These are phyloP conservation scores for Sipha maydis DNA, from an alignment of 2,888 invertebrate species.

Conservation along the genomic window DNA sequence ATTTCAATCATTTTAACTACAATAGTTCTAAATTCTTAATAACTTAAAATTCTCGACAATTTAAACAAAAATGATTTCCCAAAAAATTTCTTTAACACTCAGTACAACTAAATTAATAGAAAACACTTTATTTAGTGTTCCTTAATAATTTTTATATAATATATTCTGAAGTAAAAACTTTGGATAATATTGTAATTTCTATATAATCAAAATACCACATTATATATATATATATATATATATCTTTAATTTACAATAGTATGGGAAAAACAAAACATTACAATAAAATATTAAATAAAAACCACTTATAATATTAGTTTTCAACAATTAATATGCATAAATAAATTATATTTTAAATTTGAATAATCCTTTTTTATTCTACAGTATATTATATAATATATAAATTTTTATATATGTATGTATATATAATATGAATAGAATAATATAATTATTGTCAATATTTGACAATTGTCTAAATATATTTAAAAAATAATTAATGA, in stretches of 20 bases:
- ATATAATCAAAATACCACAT: neutral
- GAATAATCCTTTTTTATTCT: neutral
- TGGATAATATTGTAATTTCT: too few species aligned
- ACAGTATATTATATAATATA: neutral
- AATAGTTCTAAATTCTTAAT: too few species aligned
- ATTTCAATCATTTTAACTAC: too few species aligned
- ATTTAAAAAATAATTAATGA: constrained; percentile 1
- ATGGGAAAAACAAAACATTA: neutral
- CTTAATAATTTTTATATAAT: neutral
- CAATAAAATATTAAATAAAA: neutral
- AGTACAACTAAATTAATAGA: too few species aligned
- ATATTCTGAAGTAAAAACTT: neutral
- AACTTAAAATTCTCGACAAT: too few species aligned
- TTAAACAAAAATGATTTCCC: too few species aligned
- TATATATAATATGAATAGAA: neutral
- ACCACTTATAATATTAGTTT: neutral
- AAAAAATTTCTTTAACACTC: too few species aligned
- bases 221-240: neutral
- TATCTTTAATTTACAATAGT: neutral
- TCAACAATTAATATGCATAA: neutral
- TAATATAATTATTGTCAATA: neutral
- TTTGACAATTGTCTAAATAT: neutral
- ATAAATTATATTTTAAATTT: neutral
- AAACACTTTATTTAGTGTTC: neutral
- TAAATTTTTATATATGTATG: too few species aligned